Base-by-base conservation (phyloP, 2,113 vertebrate genomes). In the Alosa alosa region DNA sequence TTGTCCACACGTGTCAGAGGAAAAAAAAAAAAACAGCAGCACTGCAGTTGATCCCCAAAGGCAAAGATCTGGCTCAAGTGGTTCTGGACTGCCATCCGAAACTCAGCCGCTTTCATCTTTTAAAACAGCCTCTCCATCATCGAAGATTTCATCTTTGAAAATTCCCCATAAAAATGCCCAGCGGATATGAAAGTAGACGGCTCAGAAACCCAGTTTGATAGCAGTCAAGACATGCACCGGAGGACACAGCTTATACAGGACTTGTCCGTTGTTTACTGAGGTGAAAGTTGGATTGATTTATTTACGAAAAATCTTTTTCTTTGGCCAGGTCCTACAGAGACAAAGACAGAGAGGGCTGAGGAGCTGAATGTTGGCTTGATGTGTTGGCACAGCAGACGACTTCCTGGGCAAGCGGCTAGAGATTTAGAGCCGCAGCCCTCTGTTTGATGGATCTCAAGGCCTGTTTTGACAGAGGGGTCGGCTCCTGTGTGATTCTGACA, bases 91-190 rank as follows among this genome's bases (percentile, higher is more conserved):
- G 64, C 25, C 64, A 36, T 72, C 25, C 8, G 0, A 36, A 72
- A 31, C 64, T 36, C 64, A 10, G 8, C 25, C 25, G 64, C 64
- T 72, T 36, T 72, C 25, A 36, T 72, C 64, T 72, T 25, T 31
- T 72, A 25, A 72, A 72, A 72, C 64, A 72, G 4, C 64, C 64
- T 72, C 64, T 72, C 64, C 64, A 72, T 72, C 64, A 36, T 72
- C 1, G 9, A 9, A 13, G 64, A 72, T 72, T 72, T 72, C 64
- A 72, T 72, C 64, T 72, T 91, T 88, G 86, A 88, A 86, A 81
- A 50, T 25, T 31, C 64, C 31, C 25, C 8, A 2, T 72, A 31
- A 25, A 72, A 72, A 72, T 72, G 64, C 64, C 64, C n/a, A 15
- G 25, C 3, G 64, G 64, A 31, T 36, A 25, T 3, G 25, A 72